Percentiles rank a stretch among this genome's conserved stretches.
Conservation (phyloP, 2,113 vertebrate species). For the Eolophus roseicapilla region DNA sequence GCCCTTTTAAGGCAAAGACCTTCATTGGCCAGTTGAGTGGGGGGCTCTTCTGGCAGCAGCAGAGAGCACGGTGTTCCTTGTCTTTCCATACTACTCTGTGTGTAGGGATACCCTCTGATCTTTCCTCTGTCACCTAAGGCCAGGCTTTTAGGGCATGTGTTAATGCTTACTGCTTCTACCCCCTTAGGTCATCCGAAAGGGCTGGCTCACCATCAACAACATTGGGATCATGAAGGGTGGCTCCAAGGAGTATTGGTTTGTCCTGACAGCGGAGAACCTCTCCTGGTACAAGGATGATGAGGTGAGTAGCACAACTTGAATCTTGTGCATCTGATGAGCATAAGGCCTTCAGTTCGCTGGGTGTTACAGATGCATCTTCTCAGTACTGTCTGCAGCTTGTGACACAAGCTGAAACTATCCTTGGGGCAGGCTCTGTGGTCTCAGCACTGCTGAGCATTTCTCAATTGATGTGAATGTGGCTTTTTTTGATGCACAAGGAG, state of each 20-base stretch:
- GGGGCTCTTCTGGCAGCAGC: conserved; percentile 49
- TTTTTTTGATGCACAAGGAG: background rate
- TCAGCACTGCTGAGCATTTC: background rate
- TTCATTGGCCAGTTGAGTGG: background rate
- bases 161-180: conserved; percentile 1
- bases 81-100: conserved; percentile 10
- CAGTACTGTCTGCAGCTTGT: background rate
- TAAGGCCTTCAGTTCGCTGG: background rate
- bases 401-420: background rate
- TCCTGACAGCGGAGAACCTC: conserved; percentile 93
- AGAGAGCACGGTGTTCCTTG: conserved; percentile 33
- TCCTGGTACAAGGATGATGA: conserved; percentile 99
- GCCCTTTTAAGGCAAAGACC: background rate
- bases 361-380: background rate
- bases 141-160: background rate
- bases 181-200: conserved; percentile 95
- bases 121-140: background rate
- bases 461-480: background rate
- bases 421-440: background rate
- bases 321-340: background rate
- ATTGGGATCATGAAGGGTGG: conserved; percentile 99
- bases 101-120: background rate
- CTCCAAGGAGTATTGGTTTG: conserved; percentile 98
- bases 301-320: conserved; percentile 75
- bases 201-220: conserved; percentile 99